Evolutionary conservation across 2,888 invertebrate genomes (phyloP), one percentile per base, ranked within the genome.

Genomic region (Andrena fulva): DNA sequence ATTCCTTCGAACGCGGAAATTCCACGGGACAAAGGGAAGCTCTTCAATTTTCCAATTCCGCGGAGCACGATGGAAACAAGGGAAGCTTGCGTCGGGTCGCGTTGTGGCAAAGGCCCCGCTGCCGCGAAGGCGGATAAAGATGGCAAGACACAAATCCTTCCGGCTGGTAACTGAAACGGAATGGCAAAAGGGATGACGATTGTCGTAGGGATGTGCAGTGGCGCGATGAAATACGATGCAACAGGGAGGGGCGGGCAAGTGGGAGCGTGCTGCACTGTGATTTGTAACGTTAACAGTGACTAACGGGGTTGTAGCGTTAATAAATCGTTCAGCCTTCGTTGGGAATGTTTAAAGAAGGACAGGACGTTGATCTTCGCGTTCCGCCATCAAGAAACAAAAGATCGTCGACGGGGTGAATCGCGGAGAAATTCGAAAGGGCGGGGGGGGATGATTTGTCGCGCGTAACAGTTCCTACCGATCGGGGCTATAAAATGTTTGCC

Each of bases 121-220:
- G 66, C 50, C 24, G 24, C 31, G 24, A 33, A 33, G n/a, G 8
- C 48, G 71, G 50, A 72, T 79, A 62, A 71, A 63, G 24, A 56
- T 31, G 80, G 80, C 73, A 73, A 80, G 68, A 69, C 69, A 73
- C 62, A 59, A 73, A 73, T 80, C 42, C 68, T 56, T 42, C 35
- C 35, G 20, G 10, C 16, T 54, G 29, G 29, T 42, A 60, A 74
- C 27, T 52, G 81, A 73, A 80, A 68, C 56, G 52, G 35, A 68
- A 50, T 20, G 29, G 20, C 33, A 8, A 6, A 35, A n/a, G n/a
- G 48, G 10, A 63, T 20, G 48, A 54, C 27, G 63, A 72, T 67
- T 71, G 60, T 60, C 77, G 64, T 42, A 31, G 35, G 33, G 16
- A 20, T 12, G 50, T 31, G 31, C 70, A 42, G 12, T 48, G 56